Percentiles rank a stretch among this genome's conserved stretches.
phyloP scores from a whole-genome alignment of 2,888 invertebrate species.

The Lepidocyrtoides sp. region DNA sequence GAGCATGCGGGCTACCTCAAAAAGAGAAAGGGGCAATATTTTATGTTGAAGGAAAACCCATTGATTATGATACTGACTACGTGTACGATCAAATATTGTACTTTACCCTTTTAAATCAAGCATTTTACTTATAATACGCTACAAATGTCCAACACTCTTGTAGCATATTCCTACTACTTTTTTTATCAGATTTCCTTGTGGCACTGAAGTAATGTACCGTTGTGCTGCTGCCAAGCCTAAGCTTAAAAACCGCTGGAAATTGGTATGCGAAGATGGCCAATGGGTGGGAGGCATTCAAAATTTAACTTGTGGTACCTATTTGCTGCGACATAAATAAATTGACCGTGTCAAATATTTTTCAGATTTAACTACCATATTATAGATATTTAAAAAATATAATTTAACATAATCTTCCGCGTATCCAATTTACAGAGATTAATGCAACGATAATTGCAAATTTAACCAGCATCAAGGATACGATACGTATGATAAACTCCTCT shows the following conservation, averaged over 20 bases:
- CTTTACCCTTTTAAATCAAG: neutral
- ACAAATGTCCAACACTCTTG: neutral
- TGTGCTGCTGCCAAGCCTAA: slow-evolving; percentile 87
- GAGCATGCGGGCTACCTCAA: slow-evolving; percentile 90
- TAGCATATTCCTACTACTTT: neutral
- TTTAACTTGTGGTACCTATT: slow-evolving; percentile 87
- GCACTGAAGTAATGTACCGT: slow-evolving; percentile 94
- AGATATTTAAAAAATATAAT: too few relatives aligned
- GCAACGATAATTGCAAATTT: slow-evolving; percentile 62
- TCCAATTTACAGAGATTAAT: slow-evolving; percentile 64
- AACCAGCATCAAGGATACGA: slow-evolving; percentile 66
- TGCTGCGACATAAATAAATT: too few relatives aligned
- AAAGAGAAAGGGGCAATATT: slow-evolving; percentile 93
- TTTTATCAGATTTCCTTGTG: slow-evolving; percentile 90
- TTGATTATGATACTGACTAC: slow-evolving; percentile 89
- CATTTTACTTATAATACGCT: neutral
- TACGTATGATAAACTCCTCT: slow-evolving; percentile 87
- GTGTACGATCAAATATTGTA: slow-evolving; percentile 79
- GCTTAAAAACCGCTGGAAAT: slow-evolving; percentile 92
- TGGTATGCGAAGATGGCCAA: slow-evolving; percentile 93
- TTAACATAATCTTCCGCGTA: too few relatives aligned
- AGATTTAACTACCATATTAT: too few relatives aligned
- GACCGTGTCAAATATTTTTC: too few relatives aligned
- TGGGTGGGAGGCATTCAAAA: slow-evolving; percentile 93
- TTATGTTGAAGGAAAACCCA: slow-evolving; percentile 90